Evolutionary conservation across 2,113 vertebrate species (phyloP).

Genomic region (Tringa solitaria): DNA sequence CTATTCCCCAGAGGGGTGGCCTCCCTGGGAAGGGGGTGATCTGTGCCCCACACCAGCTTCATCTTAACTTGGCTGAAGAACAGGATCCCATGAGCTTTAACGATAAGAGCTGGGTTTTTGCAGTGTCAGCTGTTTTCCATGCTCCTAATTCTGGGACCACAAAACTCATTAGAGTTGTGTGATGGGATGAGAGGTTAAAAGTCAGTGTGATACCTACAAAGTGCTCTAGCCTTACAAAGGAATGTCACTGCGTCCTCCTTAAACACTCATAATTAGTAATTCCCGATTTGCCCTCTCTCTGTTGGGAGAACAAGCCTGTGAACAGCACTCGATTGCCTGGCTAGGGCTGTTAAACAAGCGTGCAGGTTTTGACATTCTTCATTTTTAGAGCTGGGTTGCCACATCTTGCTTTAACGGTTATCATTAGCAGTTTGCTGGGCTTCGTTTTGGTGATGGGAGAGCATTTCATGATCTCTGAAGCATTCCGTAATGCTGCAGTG

Average conservation of each 20-base stretch:
- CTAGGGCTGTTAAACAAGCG: neutral
- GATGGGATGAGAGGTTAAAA: constrained; percentile 17
- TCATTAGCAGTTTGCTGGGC: neutral
- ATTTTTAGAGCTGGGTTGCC: neutral
- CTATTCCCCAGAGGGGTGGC: neutral
- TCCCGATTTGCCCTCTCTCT: neutral
- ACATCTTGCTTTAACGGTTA: neutral
- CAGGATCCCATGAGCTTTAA: neutral
- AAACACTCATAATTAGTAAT: neutral
- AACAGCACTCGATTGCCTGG: neutral
- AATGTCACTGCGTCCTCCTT: neutral
- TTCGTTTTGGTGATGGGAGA: neutral
- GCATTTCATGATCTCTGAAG: neutral
- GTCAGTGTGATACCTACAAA: neutral
- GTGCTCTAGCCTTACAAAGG: neutral
- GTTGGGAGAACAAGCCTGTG: neutral
- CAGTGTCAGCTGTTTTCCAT: neutral
- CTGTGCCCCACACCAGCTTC: neutral
- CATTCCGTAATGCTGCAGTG: neutral
- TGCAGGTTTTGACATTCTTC: neutral
- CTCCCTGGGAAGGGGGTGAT: neutral
- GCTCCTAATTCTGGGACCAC: neutral
- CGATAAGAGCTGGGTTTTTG: neutral
- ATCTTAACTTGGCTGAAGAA: neutral
- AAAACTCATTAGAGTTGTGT: neutral